Percentiles rank a stretch among this genome's conserved stretches.
Evolutionary conservation across 2,888 invertebrate genomes (phyloP).

Genomic region (Polietes domitor): DNA sequence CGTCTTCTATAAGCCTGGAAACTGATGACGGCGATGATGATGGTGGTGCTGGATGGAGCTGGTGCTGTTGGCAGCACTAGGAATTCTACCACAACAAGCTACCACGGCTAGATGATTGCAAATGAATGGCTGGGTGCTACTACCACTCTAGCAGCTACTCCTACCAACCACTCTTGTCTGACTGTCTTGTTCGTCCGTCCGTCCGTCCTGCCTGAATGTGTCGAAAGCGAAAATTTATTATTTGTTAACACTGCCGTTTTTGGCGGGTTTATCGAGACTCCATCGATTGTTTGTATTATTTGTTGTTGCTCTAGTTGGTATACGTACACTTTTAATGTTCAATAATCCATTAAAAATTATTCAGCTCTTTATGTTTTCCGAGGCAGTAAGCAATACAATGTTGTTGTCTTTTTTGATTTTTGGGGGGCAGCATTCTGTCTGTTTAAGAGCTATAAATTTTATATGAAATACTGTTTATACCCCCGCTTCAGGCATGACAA

Average conservation of each 20-base stretch:
- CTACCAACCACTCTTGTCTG: slow-evolving; percentile 1
- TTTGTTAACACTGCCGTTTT: slow-evolving; percentile 55
- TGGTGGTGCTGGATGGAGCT: slow-evolving; percentile 8
- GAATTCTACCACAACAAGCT: neutral
- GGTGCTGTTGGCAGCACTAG: neutral
- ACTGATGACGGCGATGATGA: slow-evolving; percentile 14
- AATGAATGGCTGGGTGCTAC: slow-evolving; percentile 9
- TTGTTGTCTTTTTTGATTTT: neutral
- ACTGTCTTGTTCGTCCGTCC: slow-evolving; percentile 39
- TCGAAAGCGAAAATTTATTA: slow-evolving; percentile 69
- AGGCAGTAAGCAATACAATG: slow-evolving; percentile 19
- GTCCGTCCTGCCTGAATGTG: slow-evolving; percentile 52
- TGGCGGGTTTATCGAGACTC: slow-evolving; percentile 36
- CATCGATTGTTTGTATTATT: slow-evolving; percentile 50
- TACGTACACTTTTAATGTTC: slow-evolving; percentile 65
- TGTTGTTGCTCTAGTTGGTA: too few species aligned
- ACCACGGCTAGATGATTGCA: neutral
- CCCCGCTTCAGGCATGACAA: neutral
- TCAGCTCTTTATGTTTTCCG: slow-evolving; percentile 5
- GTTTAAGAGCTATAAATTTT: slow-evolving; percentile 49
- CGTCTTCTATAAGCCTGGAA: slow-evolving; percentile 24
- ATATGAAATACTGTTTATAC: slow-evolving; percentile 16
- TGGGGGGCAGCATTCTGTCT: slow-evolving; percentile 1
- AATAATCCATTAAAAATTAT: slow-evolving; percentile 71
- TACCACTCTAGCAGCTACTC: neutral